phyloP scores from a whole-genome alignment of 2,113 vertebrate species.

The Seriola rivoliana region DNA sequence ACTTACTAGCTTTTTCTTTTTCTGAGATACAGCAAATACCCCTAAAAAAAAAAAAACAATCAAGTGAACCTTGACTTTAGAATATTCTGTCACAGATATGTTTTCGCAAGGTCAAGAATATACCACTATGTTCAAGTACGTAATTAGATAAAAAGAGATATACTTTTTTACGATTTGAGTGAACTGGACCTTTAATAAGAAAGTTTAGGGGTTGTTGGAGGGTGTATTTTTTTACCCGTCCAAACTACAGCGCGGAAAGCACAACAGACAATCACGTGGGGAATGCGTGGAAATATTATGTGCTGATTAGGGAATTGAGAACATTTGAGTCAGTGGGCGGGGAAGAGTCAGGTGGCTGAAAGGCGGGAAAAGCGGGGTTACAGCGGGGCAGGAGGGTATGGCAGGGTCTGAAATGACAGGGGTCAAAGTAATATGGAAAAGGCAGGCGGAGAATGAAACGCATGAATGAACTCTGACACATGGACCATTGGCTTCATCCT shows the following conservation, averaged over 20 bases:
- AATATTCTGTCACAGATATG: not conserved
- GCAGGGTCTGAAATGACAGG: not conserved
- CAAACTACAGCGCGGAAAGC: not conserved
- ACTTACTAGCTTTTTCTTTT: no score
- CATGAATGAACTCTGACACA: constrained; percentile 5
- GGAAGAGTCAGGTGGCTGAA: not conserved
- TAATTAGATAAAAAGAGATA: not conserved
- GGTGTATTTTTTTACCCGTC: not conserved
- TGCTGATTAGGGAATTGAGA: not conserved
- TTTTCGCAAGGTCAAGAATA: not conserved
- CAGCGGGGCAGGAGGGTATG: not conserved
- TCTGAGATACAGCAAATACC: not conserved
- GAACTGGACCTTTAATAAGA: not conserved
- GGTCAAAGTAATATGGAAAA: not conserved
- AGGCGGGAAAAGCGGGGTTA: not conserved
- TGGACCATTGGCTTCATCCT: constrained; percentile 42
- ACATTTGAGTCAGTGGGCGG: not conserved
- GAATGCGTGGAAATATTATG: not conserved
- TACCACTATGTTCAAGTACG: not conserved
- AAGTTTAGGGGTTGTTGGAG: not conserved
- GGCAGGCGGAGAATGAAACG: not conserved
- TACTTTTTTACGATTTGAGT: not conserved
- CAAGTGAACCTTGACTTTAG: not conserved
- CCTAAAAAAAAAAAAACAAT: not conserved
- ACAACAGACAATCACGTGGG: no score